These are phyloP conservation scores for Sweltsa coloradensis DNA, from an alignment of 1,140 invertebrate species.

Conservation along the genomic window DNA sequence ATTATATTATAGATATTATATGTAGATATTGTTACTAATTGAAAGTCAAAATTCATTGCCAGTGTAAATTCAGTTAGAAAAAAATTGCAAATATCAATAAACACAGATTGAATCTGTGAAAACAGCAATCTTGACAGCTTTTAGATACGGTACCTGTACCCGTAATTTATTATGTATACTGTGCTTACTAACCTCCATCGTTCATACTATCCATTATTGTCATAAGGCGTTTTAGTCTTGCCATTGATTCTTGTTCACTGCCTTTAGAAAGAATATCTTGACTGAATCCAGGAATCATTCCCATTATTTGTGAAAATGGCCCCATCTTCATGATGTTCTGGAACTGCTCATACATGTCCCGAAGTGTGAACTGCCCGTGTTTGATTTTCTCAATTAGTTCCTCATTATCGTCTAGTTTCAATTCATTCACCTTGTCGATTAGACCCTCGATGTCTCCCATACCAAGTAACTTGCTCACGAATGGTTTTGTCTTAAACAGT, in stretches of 20 bases:
- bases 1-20: no score
- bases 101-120: no score
- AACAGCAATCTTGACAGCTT: no score
- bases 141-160: no score
- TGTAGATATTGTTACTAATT: no score
- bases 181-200: slow-evolving; percentile 67
- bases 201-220: slow-evolving; percentile 99
- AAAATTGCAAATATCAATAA: no score
- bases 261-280: slow-evolving; percentile 98
- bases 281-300: slow-evolving; percentile 71
- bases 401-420: slow-evolving; percentile 98
- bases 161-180: no score
- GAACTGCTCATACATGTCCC: slow-evolving; percentile 99
- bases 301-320: slow-evolving; percentile 99
- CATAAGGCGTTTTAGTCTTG: slow-evolving; percentile 93
- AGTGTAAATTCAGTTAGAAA: no score
- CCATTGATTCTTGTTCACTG: slow-evolving; percentile 97
- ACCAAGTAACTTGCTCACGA: slow-evolving; percentile 96
- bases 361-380: slow-evolving; percentile 95
- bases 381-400: slow-evolving; percentile 97
- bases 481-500: slow-evolving; percentile 98
- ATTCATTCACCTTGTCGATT: slow-evolving; percentile 98
- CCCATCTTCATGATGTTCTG: slow-evolving; percentile 99
- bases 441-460: slow-evolving; percentile 99
- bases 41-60: no score